Evolutionary conservation across 1,140 invertebrate genomes (phyloP), one percentile per base, ranked within the genome.

Genomic region (Scaptodrosophila lebanonensis): DNA sequence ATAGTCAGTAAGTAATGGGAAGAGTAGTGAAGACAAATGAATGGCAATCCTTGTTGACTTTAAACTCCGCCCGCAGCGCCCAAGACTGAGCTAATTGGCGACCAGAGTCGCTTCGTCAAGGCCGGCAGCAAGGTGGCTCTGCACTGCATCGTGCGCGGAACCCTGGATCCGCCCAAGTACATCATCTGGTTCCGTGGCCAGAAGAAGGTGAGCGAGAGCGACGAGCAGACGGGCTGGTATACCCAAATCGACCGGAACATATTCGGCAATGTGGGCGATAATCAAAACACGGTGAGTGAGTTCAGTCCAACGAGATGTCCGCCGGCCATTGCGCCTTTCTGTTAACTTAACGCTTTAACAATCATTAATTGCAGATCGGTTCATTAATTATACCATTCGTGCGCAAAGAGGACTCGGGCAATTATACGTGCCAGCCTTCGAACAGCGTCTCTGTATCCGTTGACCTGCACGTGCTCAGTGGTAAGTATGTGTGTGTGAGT

Each of bases 321-420:
- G 3, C 25, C 38, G 17, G 7, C 16, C 13, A 33, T 12, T 29
- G 9, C 51, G 49, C 33, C 44, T 30, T 47, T 32, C 35, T 44
- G 7, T 56, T 48, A 42, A 18, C 25, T 16, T 25, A 47, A 42
- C 40, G 47, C 12, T 53, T 49, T 48, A 48, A 60, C 53, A 59
- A 64, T 38, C 66, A 39, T 69, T 82, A 52, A 65, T 70, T 70
- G 54, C 62, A 87, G 84, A 85, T 87, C 66, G 86, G 84, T 35
- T 86, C 84, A 48, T 87, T 95, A 56, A 89, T 91, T 53, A 95
- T 97, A 83, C 92, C 92, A 83, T 91, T 92, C 72, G 84, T 87
- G 51, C 83, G 72, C 11, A 87, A 87, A 51, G 76, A 76, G 59
- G 85, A 87, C 39, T 86, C 85, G 22, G 85, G 85, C 16, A 87